Evolutionary conservation across 2,888 invertebrate species (phyloP).

Genomic region (Trachelus stipa): DNA sequence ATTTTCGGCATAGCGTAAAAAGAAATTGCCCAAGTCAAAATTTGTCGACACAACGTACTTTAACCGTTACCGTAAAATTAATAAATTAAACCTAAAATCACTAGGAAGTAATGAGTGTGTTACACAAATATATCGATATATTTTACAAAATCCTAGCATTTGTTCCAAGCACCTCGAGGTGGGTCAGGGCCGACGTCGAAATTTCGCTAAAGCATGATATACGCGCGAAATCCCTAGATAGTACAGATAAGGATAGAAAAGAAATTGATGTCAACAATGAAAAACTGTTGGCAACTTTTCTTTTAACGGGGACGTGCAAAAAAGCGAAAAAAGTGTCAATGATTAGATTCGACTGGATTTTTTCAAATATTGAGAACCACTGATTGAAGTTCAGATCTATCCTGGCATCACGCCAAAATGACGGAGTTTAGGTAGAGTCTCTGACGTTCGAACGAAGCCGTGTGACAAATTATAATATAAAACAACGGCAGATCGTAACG

Average conservation of each 20-base stretch:
- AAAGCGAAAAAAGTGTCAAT: neutral
- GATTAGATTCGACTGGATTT: neutral
- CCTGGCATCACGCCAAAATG: slow-evolving; percentile 25
- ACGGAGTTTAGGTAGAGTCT: neutral
- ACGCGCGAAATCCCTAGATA: neutral
- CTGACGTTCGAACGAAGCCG: slow-evolving; percentile 14
- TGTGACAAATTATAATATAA: slow-evolving; percentile 39
- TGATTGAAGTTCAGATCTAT: slow-evolving; percentile 19
- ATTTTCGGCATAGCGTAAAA: neutral
- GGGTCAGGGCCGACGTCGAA: neutral
- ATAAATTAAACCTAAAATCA: neutral
- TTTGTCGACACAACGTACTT: neutral
- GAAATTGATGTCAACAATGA: neutral
- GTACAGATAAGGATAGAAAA: neutral
- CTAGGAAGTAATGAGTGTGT: neutral
- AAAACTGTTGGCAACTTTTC: neutral
- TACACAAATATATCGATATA: neutral
- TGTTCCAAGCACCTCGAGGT: neutral
- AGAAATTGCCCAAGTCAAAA: neutral
- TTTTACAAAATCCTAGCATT: neutral
- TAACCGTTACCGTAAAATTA: neutral
- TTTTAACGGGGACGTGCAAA: slow-evolving; percentile 15
- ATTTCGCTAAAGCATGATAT: neutral
- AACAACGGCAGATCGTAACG: slow-evolving; percentile 33
- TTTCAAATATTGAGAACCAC: neutral